These are phyloP conservation scores for Melanotaenia trifasciata DNA, from an alignment of 2,797 vertebrate genomes.

Conservation along the genomic window DNA sequence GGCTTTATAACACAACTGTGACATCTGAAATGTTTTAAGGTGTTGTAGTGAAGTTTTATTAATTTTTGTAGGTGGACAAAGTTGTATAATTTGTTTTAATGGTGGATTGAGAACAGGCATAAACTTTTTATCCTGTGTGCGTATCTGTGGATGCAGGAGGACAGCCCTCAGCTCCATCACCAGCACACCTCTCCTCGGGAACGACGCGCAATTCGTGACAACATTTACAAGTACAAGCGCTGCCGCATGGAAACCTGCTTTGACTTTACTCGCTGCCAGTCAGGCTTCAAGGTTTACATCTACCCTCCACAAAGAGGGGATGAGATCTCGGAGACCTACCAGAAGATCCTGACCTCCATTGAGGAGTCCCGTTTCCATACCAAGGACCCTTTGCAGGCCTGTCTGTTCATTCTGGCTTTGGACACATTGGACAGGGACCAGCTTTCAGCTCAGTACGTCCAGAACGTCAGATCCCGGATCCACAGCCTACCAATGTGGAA, in stretches of 20 bases:
- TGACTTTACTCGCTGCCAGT: conserved; percentile 83
- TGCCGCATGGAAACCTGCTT: conserved; percentile 89
- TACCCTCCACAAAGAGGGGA: conserved; percentile 83
- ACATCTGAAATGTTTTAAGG: neutral
- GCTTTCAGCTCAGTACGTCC: conserved; percentile 83
- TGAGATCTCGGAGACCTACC: conserved; percentile 83
- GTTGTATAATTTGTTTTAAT: neutral
- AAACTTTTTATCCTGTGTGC: neutral
- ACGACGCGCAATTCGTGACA: conserved; percentile 81
- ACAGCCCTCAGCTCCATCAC: conserved; percentile 81
- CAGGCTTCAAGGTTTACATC: conserved; percentile 82
- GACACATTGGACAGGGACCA: conserved; percentile 87
- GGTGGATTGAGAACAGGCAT: neutral
- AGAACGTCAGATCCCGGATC: conserved; percentile 80
- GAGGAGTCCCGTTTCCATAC: conserved; percentile 85
- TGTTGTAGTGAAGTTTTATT: neutral
- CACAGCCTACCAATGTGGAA: conserved; percentile 85
- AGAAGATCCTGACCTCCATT: conserved; percentile 83
- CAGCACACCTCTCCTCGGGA: conserved; percentile 84
- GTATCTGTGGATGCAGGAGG: conserved; percentile 65
- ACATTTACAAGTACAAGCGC: conserved; percentile 84
- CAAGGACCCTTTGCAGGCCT: conserved; percentile 79
- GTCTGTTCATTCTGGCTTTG: conserved; percentile 83
- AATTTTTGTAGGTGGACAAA: fast-evolving
- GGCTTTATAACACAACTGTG: neutral